A percentile compares a stretch with the other conserved stretches of the same genome.
phyloP scores from a whole-genome alignment of 2,888 invertebrate genomes.

The Acleris emargana region DNA sequence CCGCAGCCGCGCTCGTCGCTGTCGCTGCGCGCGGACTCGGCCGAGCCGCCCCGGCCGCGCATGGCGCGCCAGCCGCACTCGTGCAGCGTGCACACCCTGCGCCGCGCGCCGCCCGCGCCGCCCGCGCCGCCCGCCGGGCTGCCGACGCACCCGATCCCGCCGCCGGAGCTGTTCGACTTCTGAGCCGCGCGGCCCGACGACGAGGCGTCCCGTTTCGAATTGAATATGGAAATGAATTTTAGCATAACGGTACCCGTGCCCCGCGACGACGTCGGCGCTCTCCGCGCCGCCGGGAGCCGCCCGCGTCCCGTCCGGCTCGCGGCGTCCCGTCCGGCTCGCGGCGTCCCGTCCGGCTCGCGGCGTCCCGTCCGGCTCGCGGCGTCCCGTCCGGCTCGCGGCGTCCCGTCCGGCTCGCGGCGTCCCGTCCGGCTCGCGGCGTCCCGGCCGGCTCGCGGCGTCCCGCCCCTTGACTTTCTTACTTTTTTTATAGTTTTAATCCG shows the following conservation, averaged over 20 bases:
- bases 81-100: conserved; percentile 59
- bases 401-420: too few relatives aligned
- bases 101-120: conserved; percentile 49
- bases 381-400: too few relatives aligned
- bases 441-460: too few relatives aligned
- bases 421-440: too few relatives aligned
- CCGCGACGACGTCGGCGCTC: conserved; percentile 1
- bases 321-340: too few relatives aligned
- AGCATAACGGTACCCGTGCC: conserved; percentile 1
- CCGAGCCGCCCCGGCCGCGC: conserved; percentile 37
- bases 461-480: conserved; percentile 49
- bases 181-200: conserved; percentile 39
- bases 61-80: conserved; percentile 53
- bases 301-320: too few relatives aligned
- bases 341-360: too few relatives aligned
- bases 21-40: conserved; percentile 56
- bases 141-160: conserved; percentile 70
- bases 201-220: conserved; percentile 1
- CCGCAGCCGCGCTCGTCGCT: conserved; percentile 62
- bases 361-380: too few relatives aligned
- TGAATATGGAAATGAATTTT: conserved; percentile 7
- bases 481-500: conserved; percentile 52
- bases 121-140: conserved; percentile 36
- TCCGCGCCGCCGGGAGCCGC: conserved; percentile 7
- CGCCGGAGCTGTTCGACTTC: conserved; percentile 76